A percentile compares a stretch with the other conserved stretches of the same genome.
phyloP scores from a whole-genome alignment of 2,797 vertebrate species.

The Typhlichthys eigenmanni region DNA sequence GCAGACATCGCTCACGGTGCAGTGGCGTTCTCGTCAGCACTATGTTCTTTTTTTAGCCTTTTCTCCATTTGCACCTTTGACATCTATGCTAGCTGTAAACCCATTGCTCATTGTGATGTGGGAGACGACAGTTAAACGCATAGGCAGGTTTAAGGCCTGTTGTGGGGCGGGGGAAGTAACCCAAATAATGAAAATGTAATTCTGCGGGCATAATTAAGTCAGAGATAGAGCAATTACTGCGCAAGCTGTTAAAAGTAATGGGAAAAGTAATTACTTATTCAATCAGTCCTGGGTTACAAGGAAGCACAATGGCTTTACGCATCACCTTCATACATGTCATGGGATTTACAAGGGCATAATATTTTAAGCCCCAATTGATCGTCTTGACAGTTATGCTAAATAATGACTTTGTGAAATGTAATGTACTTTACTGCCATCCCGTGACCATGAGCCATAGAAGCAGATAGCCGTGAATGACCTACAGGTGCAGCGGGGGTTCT shows the following conservation, averaged over 20 bases:
- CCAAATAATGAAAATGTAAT: constrained; percentile 66
- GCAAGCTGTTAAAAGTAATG: constrained; percentile 74
- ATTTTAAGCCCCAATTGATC: constrained; percentile 58
- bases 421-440: not conserved
- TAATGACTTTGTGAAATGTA: constrained; percentile 31
- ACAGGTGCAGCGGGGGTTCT: not conserved
- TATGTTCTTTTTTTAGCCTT: too few relatives aligned
- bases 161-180: too few relatives aligned
- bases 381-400: constrained; percentile 61
- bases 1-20: too few relatives aligned
- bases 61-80: constrained; percentile 21
- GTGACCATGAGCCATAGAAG: too few relatives aligned
- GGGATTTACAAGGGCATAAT: constrained; percentile 62
- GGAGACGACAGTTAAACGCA: constrained; percentile 58
- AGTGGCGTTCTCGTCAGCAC: too few relatives aligned
- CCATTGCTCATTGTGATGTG: constrained; percentile 26
- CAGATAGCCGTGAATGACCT: too few relatives aligned
- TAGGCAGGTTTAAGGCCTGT: constrained; percentile 60
- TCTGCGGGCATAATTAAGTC: constrained; percentile 75
- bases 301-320: constrained; percentile 52
- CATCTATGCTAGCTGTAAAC: constrained; percentile 41
- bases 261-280: constrained; percentile 79
- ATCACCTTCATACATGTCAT: constrained; percentile 59
- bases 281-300: constrained; percentile 71
- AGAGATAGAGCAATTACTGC: constrained; percentile 69